These are phyloP conservation scores for Centrocercus urophasianus DNA, from an alignment of 2,113 vertebrate genomes.

Conservation along the genomic window DNA sequence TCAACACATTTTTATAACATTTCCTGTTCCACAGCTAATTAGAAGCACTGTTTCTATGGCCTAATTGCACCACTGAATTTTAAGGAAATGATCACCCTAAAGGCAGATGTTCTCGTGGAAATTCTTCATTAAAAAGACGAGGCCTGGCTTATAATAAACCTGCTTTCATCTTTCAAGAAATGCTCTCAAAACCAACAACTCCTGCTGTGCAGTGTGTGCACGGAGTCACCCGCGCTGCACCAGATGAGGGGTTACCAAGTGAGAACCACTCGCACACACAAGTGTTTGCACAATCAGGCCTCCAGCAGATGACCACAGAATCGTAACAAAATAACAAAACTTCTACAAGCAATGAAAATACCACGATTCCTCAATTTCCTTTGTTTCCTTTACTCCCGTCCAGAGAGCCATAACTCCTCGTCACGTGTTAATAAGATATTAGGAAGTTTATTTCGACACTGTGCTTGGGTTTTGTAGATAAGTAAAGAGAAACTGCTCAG, in stretches of 20 bases:
- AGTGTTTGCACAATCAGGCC: slow-evolving; percentile 1
- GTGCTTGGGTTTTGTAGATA: slow-evolving; percentile 37
- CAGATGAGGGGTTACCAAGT: neutral
- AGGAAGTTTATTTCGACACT: slow-evolving; percentile 47
- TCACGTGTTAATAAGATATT: slow-evolving; percentile 33
- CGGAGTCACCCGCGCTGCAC: accelerated
- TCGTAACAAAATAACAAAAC: neutral
- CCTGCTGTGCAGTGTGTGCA: accelerated
- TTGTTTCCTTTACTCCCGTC: slow-evolving; percentile 30
- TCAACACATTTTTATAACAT: neutral
- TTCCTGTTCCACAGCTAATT: neutral
- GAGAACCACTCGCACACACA: neutral
- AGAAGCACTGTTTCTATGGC: neutral
- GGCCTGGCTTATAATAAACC: neutral
- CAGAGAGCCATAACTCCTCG: slow-evolving; percentile 54
- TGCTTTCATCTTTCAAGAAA: neutral
- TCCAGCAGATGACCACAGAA: neutral
- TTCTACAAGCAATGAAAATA: slow-evolving; percentile 19
- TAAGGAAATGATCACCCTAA: neutral
- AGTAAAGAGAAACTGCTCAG: slow-evolving; percentile 39
- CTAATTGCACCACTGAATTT: neutral
- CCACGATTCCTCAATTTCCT: slow-evolving; percentile 16
- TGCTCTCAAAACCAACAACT: neutral
- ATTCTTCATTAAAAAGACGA: neutral
- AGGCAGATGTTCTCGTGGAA: neutral